phyloP scores from a whole-genome alignment of 2,113 vertebrate genomes.

The Ammodytes dubius region DNA sequence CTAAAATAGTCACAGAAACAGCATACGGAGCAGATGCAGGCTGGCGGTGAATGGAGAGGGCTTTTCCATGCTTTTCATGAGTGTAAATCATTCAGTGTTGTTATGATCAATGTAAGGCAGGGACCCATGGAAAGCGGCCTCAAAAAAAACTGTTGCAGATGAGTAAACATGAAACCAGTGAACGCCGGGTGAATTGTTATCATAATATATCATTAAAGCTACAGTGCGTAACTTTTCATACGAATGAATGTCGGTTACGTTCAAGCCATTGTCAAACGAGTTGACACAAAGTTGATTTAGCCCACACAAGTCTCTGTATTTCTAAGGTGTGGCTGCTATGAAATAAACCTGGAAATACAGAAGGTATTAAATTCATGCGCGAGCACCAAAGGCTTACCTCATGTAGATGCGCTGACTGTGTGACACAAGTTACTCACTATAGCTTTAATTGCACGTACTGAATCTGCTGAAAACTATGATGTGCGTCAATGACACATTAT shows the following conservation, averaged over 20 bases:
- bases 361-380: too few species aligned
- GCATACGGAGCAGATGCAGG: constrained; percentile 36
- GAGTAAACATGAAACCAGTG: constrained; percentile 9
- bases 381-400: too few species aligned
- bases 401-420: too few species aligned
- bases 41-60: constrained; percentile 4
- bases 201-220: too few species aligned
- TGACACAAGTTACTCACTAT: too few species aligned
- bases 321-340: too few species aligned
- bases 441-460: constrained; percentile 36
- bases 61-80: constrained; percentile 8
- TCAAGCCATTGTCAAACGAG: too few species aligned
- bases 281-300: too few species aligned
- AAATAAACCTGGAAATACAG: too few species aligned
- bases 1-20: constrained; percentile 66
- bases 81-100: constrained; percentile 6
- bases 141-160: neutral
- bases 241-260: too few species aligned
- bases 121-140: neutral
- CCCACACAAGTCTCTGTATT: too few species aligned
- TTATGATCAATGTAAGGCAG: neutral
- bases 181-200: constrained; percentile 7
- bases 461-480: constrained; percentile 46
- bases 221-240: too few species aligned
- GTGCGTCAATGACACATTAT: constrained; percentile 57